Evolutionary conservation across 2,797 vertebrate species (phyloP).

Genomic region (Scyliorhinus canicula): DNA sequence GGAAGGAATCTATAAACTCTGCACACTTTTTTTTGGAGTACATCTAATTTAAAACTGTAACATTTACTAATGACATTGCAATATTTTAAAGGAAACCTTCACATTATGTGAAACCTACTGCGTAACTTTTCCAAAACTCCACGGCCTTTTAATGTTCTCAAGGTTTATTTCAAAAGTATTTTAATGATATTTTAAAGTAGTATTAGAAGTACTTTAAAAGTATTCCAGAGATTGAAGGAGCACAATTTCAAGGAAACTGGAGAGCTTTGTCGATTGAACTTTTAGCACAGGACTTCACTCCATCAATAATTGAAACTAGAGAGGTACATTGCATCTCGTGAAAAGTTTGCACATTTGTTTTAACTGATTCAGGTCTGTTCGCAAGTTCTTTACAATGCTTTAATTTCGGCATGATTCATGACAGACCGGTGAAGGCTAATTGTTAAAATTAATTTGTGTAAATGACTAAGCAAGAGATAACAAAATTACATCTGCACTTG

Average conservation of each 20-base stretch:
- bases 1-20: background rate
- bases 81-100: background rate
- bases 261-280: constrained; percentile 12
- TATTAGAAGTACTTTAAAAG: no score
- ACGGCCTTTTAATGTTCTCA: background rate
- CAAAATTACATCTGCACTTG: constrained; percentile 97
- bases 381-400: constrained; percentile 64
- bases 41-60: background rate
- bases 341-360: constrained; percentile 41
- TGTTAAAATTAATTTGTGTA: constrained; percentile 97
- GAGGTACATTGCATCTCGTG: constrained; percentile 33
- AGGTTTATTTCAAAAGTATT: background rate
- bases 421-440: constrained; percentile 91
- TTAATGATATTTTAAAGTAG: no score
- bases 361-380: constrained; percentile 71
- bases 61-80: background rate
- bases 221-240: background rate
- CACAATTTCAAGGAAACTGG: background rate
- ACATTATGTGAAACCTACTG: no score
- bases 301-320: background rate
- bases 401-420: constrained; percentile 85
- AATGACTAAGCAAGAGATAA: constrained; percentile 97
- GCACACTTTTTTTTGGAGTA: background rate
- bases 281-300: background rate
- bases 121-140: background rate